Evolutionary conservation across 1,140 invertebrate genomes (phyloP), one percentile per base, ranked within the genome.

Genomic region (Paraescarpia echinospica): DNA sequence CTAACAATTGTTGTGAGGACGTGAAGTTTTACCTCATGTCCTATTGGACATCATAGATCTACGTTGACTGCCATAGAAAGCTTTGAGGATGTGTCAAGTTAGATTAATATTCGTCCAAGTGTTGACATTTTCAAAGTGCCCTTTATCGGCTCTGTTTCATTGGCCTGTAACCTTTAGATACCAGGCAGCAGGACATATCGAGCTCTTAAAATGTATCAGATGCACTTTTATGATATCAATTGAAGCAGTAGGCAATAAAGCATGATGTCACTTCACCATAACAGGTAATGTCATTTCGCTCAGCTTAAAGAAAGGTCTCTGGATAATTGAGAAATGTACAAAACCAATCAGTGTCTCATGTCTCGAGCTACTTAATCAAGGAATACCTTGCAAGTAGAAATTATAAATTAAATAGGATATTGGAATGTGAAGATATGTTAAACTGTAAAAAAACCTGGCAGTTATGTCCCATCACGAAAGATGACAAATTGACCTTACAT

Each of bases 131-230:
- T 77, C 59, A 77, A 77, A 77, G 59, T 77, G 59, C 27, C 59
- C 59, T 77, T 77, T 77, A 77, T 77, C 59, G 27, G 27, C 9
- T 77, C 59, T 27, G 4, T 77, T 77, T 18, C 59, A 27, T 77
- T 77, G 8, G 59, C 59, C 59, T 77, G 59, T 77, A 77, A 77
- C 59, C 59, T 77, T 77, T 77, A 77, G 59, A 77, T 77, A 77
- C 59, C 59, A 4, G 9, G 59, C 59, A 77, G 14, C 59, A 12
- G 8, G 59, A 77, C 59, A 77, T 51, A 51, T 77, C 4, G 27
- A 77, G 59, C 59, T 77, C 59, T 77, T 77, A 77, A 77, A 77
- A 77, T 77, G 59, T 77, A 77, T 77, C 59, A 77, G 59, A 77
- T 77, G 59, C 59, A 27, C 14, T 77, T 77, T 77, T 77, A 77